phyloP scores from a whole-genome alignment of 2,113 vertebrate genomes.

The Aythya baeri region DNA sequence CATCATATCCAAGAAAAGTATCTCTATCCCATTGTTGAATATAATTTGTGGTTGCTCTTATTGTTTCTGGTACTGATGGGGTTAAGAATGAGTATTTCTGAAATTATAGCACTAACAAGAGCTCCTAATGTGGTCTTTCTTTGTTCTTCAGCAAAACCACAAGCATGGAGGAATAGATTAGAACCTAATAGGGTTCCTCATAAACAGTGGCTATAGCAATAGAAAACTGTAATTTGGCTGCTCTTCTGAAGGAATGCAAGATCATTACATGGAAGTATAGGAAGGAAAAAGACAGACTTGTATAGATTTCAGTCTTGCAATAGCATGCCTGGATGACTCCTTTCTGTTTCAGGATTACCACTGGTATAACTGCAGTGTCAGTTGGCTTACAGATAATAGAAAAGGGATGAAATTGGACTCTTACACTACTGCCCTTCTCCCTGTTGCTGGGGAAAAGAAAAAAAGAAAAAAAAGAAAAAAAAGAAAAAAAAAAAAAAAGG shows the following conservation, averaged over 20 bases:
- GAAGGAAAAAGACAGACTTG: not conserved
- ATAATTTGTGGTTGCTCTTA: not conserved
- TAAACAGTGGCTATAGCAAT: not conserved
- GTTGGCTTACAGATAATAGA: conserved; percentile 11
- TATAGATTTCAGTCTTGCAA: not conserved
- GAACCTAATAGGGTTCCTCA: not conserved
- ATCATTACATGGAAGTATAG: not conserved
- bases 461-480: too few species aligned
- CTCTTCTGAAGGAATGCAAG: not conserved
- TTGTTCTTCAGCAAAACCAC: not conserved
- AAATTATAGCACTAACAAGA: not conserved
- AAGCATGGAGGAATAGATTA: not conserved
- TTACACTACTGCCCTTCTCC: rapidly evolving
- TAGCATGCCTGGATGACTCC: conserved; percentile 4
- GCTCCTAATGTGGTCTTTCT: not conserved
- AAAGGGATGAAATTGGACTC: not conserved
- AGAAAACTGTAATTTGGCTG: not conserved
- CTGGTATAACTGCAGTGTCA: not conserved
- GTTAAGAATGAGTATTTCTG: not conserved
- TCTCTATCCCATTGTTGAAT: not conserved
- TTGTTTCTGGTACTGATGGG: not conserved
- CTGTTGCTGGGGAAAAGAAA: not conserved
- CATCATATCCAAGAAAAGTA: not conserved
- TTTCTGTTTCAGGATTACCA: conserved; percentile 35
- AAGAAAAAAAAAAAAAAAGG: not conserved